These are phyloP conservation scores for Hemaris fuciformis DNA, from an alignment of 2,888 invertebrate genomes.

Conservation along the genomic window DNA sequence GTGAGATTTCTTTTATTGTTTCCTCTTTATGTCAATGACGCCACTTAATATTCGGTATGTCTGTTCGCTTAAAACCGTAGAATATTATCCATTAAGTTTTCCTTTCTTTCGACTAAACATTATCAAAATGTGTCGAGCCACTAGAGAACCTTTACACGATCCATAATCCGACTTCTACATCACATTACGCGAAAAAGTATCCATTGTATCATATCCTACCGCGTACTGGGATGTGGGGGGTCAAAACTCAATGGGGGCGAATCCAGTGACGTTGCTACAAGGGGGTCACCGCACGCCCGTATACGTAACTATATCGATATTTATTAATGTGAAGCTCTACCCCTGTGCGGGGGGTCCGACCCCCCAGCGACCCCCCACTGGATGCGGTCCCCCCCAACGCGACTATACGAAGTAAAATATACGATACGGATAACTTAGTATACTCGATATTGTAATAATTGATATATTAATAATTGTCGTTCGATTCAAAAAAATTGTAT, in stretches of 20 bases:
- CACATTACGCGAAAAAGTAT: conserved; percentile 5
- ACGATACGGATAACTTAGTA: conserved; percentile 48
- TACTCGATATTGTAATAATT: conserved; percentile 20
- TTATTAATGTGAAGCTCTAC: not conserved
- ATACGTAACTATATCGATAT: not conserved
- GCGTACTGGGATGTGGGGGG: not conserved
- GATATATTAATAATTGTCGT: conserved; percentile 45
- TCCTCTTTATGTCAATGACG: not conserved
- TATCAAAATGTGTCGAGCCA: not conserved
- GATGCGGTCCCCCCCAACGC: conserved; percentile 27
- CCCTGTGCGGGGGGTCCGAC: not conserved
- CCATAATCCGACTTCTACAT: not conserved
- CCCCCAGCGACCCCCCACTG: not conserved
- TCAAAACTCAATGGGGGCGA: not conserved
- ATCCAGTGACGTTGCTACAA: not conserved
- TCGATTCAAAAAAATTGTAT: conserved; percentile 61
- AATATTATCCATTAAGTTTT: not conserved
- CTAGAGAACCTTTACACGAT: not conserved
- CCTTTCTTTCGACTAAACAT: not conserved
- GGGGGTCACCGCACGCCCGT: not conserved
- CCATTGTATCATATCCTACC: conserved; percentile 7
- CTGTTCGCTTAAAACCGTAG: no score
- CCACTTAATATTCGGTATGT: no score
- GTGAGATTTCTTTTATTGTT: not conserved
- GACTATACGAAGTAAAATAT: conserved; percentile 58